phyloP scores from a whole-genome alignment of 35 echinoderm and acorn worm species.

The Anneissia japonica region DNA sequence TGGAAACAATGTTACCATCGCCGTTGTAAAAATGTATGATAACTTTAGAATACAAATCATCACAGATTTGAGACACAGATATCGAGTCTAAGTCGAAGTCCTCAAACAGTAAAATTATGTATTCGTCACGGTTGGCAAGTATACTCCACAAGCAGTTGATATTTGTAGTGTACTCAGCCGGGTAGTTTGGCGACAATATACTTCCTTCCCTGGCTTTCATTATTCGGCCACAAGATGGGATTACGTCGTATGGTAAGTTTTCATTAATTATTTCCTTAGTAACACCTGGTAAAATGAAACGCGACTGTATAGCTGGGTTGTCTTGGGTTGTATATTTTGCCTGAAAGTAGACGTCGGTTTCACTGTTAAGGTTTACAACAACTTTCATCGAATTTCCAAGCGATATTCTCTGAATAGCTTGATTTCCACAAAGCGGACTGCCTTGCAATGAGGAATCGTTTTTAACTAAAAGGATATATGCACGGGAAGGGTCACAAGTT shows the following conservation, averaged over 20 bases:
- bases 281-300: slow-evolving; percentile 2
- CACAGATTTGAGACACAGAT: background rate
- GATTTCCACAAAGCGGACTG: background rate
- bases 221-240: background rate
- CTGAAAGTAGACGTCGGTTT: background rate
- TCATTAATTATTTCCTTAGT: background rate
- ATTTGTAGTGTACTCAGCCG: background rate
- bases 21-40: background rate
- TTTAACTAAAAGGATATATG: background rate
- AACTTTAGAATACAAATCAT: background rate
- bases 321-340: slow-evolving; percentile 1
- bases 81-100: slow-evolving; percentile 18
- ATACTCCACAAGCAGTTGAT: slow-evolving; percentile 4
- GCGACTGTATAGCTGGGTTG: slow-evolving; percentile 1
- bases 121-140: background rate
- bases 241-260: background rate
- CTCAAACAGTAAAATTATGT: slow-evolving; percentile 6
- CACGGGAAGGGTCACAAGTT: background rate
- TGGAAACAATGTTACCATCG: background rate
- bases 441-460: background rate
- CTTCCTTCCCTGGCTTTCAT: background rate
- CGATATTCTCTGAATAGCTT: background rate
- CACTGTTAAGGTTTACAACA: slow-evolving; percentile 1
- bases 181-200: slow-evolving; percentile 13
- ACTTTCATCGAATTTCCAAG: background rate